Evolutionary conservation across 2,888 invertebrate species (phyloP), one percentile per base, ranked within the genome.

Genomic region (Cremastinae sp.): DNA sequence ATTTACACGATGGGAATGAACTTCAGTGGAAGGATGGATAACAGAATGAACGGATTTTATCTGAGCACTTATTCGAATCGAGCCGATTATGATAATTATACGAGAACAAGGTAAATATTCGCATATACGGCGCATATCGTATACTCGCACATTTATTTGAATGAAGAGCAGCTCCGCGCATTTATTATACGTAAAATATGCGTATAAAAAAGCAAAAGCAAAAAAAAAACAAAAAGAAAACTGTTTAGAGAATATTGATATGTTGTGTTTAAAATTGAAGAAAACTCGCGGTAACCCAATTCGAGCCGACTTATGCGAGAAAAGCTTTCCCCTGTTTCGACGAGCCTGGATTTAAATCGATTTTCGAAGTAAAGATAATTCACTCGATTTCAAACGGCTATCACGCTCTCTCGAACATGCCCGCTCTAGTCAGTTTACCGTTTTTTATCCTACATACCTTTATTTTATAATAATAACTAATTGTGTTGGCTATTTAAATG

Each of bases 271-370:
- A 34, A 66, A 34, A 38, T 34, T 92, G 41, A 86, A 97, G 96
- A 84, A 91, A 91, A 73, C 94, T 98, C 87, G 96, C 96, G 2
- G 96, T 97, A 0, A 95, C 97, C 10, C 98, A 98, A 90, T 98
- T 98, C 86, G 97, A 98, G 88, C 97, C 98, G 0, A 97, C 97
- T 0, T 96, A 96, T 89, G 98, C 98, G 0, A 93, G 98, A 22
- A 94, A 94, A 90, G 96, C 97, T 0, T 98, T 97, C 88, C 98
- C 98, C 0, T 98, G 98, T 87, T 97, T 98, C 87, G 98, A 98
- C 90, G 97, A 98, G 86, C 98, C 96, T 0, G 93, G 94, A 69
- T 94, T 97, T 87, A 98, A 98, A 91, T 96, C 98, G 0, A 94
- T 93, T 66, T 98, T 94, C 90, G 93, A 93, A 20, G 93, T 97